Base-by-base conservation (phyloP, 2,888 invertebrate species). In the Rhopalosiphum nymphaeae region DNA sequence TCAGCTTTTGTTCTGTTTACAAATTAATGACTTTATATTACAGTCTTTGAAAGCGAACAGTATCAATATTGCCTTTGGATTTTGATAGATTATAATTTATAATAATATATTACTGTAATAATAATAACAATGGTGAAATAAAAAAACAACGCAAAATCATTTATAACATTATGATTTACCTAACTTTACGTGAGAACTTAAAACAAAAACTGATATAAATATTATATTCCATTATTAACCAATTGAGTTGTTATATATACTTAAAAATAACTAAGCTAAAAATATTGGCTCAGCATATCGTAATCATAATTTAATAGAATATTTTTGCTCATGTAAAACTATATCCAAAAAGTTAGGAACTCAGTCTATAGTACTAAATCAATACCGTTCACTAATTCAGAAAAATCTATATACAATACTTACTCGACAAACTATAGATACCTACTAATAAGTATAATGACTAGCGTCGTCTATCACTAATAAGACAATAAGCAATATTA, bases 1-100 rank as follows among this genome's bases (percentile, higher is more conserved):
- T 61, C 89, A 89, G 89, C 61, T 89, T 89, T 89, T 89, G 61
- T 89, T 89, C n/a, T 89, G 61, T n/a, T n/a, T n/a, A 21, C n/a
- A 29, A 89, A 89, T 61, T 44, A 89, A 89, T 89, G 44, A 89
- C 44, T 44, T 44, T 44, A 42, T 44, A 57, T 42, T 44, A 3
- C 44, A 61, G 57, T 89, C 13, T 57, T 89, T 89, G 44, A 57
- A 57, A 89, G n/a, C 57, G 44, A 89, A 36, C 26, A 89, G 29
- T 89, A 57, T 89, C 44, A 42, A 89, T 89, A 61, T 89, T 44
- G 44, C 21, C 25, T 89, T 61, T 29, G 44, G 57, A 89, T 89
- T 53, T 89, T 57, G 89, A 89, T 89, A 61, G 57, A 89, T 89
- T 89, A 61, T 89, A 67, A 67, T 67, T 67, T n/a, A 67, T 67